Conservation (phyloP, 2,797 vertebrate species). For the Cyprinodon diabolis region DNA sequence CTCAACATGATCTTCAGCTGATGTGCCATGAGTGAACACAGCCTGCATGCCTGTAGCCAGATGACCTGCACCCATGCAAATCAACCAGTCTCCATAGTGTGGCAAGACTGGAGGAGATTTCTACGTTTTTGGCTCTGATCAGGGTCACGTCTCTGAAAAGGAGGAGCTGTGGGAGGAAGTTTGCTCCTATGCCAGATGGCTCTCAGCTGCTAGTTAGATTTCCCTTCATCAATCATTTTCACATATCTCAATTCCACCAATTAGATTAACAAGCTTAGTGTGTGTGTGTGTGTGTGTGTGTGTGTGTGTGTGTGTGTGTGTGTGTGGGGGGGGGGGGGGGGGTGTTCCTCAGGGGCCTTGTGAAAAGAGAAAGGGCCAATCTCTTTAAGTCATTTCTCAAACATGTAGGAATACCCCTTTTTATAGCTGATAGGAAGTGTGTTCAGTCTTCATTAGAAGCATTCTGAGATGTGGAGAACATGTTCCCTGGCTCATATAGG, state of each 20-base stretch:
- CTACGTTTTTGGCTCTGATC: neutral
- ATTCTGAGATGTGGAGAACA: neutral
- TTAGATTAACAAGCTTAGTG: conserved; percentile 43
- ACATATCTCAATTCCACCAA: conserved; percentile 49
- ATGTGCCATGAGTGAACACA: too few relatives aligned
- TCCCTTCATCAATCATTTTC: conserved; percentile 58
- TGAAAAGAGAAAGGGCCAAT: conserved; percentile 16
- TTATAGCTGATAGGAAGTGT: neutral
- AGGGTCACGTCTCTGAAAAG: neutral
- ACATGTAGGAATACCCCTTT: conserved; percentile 7
- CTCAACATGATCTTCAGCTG: too few relatives aligned
- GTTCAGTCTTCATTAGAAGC: neutral
- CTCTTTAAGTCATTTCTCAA: conserved; percentile 34
- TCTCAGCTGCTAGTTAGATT: conserved; percentile 28
- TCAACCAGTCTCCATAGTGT: neutral
- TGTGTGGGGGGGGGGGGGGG: too few relatives aligned
- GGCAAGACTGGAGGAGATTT: neutral
- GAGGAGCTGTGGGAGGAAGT: conserved; percentile 8
- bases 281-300: neutral
- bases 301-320: too few relatives aligned
- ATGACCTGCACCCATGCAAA: too few relatives aligned
- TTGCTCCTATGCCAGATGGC: conserved; percentile 25
- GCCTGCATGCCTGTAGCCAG: too few relatives aligned
- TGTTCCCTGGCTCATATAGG: neutral
- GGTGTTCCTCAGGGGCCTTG: conserved; percentile 6